These are phyloP conservation scores for Pygoscelis adeliae DNA, from an alignment of 2,113 vertebrate species.

Conservation along the genomic window DNA sequence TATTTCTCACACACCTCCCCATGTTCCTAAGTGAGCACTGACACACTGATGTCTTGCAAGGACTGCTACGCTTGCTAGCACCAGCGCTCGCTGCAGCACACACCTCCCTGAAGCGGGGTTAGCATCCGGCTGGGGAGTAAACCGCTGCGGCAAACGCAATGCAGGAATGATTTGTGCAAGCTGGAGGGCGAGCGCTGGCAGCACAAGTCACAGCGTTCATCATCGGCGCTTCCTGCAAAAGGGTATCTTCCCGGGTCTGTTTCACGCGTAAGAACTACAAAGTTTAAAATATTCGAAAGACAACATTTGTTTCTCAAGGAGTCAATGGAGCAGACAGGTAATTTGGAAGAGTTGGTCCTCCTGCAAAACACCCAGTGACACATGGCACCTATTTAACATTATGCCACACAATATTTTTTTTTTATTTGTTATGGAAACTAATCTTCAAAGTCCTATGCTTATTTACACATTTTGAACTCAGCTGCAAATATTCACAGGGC, in stretches of 20 bases:
- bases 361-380: neutral
- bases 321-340: neutral
- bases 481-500: slow-evolving; percentile 20
- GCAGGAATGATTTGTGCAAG: neutral
- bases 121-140: neutral
- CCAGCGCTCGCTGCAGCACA: neutral
- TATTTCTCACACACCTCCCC: neutral
- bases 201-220: neutral
- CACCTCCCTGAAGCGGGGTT: accelerated
- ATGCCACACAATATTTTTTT: neutral
- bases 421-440: slow-evolving; percentile 23
- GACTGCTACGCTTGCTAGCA: neutral
- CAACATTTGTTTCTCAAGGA: neutral
- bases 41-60: neutral
- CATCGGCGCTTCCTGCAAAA: accelerated
- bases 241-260: neutral
- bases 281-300: neutral
- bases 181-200: neutral
- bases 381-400: neutral
- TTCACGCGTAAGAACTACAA: neutral
- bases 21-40: neutral
- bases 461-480: neutral
- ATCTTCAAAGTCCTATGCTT: neutral
- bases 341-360: neutral
- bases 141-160: accelerated